Percentiles rank a stretch among this genome's conserved stretches.
Conservation (phyloP, 2,113 vertebrate species). For the Fulmarus glacialis region DNA sequence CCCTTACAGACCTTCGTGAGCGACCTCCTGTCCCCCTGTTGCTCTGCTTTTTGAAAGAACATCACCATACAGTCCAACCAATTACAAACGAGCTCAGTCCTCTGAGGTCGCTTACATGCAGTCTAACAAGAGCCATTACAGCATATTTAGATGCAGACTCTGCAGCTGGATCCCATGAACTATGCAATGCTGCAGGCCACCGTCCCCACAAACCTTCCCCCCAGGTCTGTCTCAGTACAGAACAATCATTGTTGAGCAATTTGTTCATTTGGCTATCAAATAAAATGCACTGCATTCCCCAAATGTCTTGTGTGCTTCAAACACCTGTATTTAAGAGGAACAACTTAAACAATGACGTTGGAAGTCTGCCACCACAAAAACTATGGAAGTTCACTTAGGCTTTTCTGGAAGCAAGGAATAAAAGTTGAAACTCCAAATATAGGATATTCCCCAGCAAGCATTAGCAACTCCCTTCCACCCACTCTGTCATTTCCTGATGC, state of each 20-base stretch:
- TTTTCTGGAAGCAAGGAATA: neutral
- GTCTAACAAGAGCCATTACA: neutral
- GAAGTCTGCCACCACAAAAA: neutral
- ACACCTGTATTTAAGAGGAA: neutral
- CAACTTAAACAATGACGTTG: neutral
- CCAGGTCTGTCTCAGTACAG: neutral
- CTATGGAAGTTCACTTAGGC: neutral
- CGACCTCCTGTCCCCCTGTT: neutral
- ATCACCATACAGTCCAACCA: neutral
- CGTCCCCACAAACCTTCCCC: neutral
- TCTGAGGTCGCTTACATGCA: accelerated
- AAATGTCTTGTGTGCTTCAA: neutral
- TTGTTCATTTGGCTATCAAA: neutral
- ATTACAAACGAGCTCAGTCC: neutral
- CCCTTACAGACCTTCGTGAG: neutral
- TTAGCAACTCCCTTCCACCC: neutral
- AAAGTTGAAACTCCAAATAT: neutral
- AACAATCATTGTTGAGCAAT: neutral
- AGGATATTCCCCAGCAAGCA: neutral
- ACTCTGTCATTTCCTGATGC: conserved; percentile 21
- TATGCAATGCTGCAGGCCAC: neutral
- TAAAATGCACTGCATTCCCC: neutral
- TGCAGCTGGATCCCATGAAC: neutral
- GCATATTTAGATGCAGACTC: neutral
- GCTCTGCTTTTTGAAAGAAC: neutral